Evolutionary conservation across 1,140 invertebrate genomes (phyloP), one percentile per base, ranked within the genome.

Genomic region (Metopolophium dirhodum): DNA sequence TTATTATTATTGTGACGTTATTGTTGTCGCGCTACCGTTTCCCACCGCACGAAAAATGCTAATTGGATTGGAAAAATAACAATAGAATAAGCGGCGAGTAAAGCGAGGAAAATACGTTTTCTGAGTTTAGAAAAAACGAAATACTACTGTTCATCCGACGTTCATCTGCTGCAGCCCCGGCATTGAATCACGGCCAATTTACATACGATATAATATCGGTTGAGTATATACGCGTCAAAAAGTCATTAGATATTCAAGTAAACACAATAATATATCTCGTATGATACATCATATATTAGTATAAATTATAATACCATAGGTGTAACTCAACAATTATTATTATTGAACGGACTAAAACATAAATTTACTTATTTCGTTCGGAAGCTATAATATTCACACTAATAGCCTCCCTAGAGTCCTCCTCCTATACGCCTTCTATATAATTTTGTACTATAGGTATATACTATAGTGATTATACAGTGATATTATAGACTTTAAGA

Each of bases 41-140:
- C 23, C 30, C 11, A 30, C 45, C 41, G 1, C 23, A 45, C 9
- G 14, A 87, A 87, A n/a, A n/a, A 87, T 87, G 85, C 14, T 45
- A 47, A 87, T 87, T 87, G 30, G 85, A 87, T 87, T 47, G 41
- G 85, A 87, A 49, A 49, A 87, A 87, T 45, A 77, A n/a, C 61
- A 77, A 77, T n/a, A 77, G 30, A n/a, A 77, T 77, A 77, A 77
- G n/a, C 61, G 61, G 61, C 14, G 4, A 68, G 4, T 68, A n/a
- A 14, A n/a, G 30, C 30, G 30, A 68, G 30, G 14, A 68, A 68
- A 68, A n/a, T n/a, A 68, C 30, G 57, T 77, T 77, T 77, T n/a
- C n/a, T 14, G n/a, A 77, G 18, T n/a, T 77, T 20, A n/a, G 30
- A 77, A 77, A 68, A 77, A 77, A 77, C 14, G 1, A 18, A 77